These are phyloP conservation scores for Ennomos fuscantarius DNA, from an alignment of 2,888 invertebrate genomes.

Conservation along the genomic window DNA sequence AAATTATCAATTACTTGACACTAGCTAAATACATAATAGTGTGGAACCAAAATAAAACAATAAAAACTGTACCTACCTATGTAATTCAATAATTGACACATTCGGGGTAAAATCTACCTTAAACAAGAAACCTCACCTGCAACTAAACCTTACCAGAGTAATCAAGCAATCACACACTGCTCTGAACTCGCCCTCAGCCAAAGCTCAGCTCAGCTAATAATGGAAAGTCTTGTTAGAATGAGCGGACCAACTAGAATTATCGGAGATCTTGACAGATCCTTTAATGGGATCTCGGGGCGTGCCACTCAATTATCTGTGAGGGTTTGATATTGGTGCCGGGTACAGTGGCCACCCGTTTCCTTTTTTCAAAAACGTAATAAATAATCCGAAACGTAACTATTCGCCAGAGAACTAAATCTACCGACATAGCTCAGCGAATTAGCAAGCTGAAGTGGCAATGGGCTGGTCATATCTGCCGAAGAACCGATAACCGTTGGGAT, in stretches of 20 bases:
- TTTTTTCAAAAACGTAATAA: background rate
- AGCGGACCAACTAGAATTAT: slow-evolving; percentile 48
- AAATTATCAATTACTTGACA: too few relatives aligned
- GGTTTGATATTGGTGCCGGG: slow-evolving; percentile 50
- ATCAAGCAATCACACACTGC: slow-evolving; percentile 18
- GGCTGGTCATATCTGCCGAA: too few relatives aligned
- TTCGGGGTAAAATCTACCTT: too few relatives aligned
- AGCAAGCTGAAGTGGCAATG: too few relatives aligned
- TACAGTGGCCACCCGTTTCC: slow-evolving; percentile 2
- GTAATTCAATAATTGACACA: too few relatives aligned
- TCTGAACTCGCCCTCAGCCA: slow-evolving; percentile 1
- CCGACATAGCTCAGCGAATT: too few relatives aligned
- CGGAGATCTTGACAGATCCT: slow-evolving; percentile 60
- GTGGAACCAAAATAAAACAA: slow-evolving; percentile 3
- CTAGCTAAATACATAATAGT: too few relatives aligned
- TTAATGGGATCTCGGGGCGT: slow-evolving; percentile 60
- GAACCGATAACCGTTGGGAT: too few relatives aligned
- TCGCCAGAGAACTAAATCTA: too few relatives aligned
- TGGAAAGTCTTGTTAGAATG: slow-evolving; percentile 30
- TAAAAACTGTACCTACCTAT: too few relatives aligned
- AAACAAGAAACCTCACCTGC: too few relatives aligned
- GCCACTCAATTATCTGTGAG: slow-evolving; percentile 64
- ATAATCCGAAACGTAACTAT: too few relatives aligned
- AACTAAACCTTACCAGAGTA: background rate
- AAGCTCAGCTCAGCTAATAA: slow-evolving; percentile 24